These are phyloP conservation scores for Solenopsis fugax DNA, from an alignment of 1,140 invertebrate genomes.

Conservation along the genomic window DNA sequence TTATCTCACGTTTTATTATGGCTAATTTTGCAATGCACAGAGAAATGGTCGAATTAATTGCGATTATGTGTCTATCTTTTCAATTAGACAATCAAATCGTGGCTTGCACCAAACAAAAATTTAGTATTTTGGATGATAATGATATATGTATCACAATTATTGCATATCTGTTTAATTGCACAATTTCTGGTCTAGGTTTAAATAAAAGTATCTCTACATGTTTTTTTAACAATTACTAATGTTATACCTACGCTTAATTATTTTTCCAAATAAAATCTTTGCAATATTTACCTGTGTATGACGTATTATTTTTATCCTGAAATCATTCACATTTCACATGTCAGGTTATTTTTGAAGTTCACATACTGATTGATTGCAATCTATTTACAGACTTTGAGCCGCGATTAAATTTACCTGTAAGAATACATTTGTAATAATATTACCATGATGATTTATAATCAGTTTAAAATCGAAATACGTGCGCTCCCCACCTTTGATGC, in stretches of 20 bases:
- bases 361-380: not conserved
- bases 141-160: not conserved
- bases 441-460: not conserved
- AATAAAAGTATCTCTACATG: not conserved
- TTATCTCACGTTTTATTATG: not conserved
- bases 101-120: not conserved
- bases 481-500: slow-evolving; percentile 1
- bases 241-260: not conserved
- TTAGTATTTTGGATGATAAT: not conserved
- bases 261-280: not conserved
- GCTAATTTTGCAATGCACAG: slow-evolving; percentile 3
- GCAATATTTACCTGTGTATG: not conserved
- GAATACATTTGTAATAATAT: not conserved
- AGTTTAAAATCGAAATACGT: not conserved
- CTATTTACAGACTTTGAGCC: not conserved
- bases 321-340: not conserved
- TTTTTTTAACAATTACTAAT: not conserved
- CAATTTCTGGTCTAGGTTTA: not conserved
- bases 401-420: not conserved
- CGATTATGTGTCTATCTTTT: not conserved
- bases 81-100: slow-evolving; percentile 9
- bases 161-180: not conserved
- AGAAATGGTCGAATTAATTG: not conserved
- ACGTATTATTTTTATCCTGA: not conserved
- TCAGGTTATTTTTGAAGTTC: not conserved